Evolutionary conservation across 2,797 vertebrate genomes (phyloP).

Genomic region (Propithecus perrieri): DNA sequence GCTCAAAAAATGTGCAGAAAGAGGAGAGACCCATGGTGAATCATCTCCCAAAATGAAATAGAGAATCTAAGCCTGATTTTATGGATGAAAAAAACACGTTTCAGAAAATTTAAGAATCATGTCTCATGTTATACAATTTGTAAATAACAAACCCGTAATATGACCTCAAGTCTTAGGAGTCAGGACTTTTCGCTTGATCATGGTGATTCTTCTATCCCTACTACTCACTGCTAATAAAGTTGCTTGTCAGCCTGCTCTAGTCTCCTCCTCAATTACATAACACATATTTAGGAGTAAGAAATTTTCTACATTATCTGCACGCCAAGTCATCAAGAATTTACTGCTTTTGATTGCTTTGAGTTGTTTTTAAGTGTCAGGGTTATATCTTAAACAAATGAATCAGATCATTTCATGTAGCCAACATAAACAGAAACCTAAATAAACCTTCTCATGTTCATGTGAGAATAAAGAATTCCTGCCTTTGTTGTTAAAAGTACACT

Average conservation of each 20-base stretch:
- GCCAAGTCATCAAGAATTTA: background rate
- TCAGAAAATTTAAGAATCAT: background rate
- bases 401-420: background rate
- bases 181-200: background rate
- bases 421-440: slow-evolving; percentile 20
- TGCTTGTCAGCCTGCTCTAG: background rate
- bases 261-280: background rate
- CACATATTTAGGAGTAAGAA: background rate
- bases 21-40: background rate
- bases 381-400: slow-evolving; percentile 51
- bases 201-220: background rate
- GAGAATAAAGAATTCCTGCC: slow-evolving; percentile 63
- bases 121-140: background rate
- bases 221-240: background rate
- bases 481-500: slow-evolving; percentile 55
- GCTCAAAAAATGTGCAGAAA: background rate
- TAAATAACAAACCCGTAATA: background rate
- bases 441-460: background rate
- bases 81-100: background rate
- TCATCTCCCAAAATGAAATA: background rate
- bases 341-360: slow-evolving; percentile 14
- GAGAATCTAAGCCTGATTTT: background rate
- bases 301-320: background rate
- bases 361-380: slow-evolving; percentile 35
- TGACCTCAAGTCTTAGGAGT: background rate